Base-by-base conservation (phyloP, 1,140 invertebrate species). In the Caligus rogercresseyi region DNA sequence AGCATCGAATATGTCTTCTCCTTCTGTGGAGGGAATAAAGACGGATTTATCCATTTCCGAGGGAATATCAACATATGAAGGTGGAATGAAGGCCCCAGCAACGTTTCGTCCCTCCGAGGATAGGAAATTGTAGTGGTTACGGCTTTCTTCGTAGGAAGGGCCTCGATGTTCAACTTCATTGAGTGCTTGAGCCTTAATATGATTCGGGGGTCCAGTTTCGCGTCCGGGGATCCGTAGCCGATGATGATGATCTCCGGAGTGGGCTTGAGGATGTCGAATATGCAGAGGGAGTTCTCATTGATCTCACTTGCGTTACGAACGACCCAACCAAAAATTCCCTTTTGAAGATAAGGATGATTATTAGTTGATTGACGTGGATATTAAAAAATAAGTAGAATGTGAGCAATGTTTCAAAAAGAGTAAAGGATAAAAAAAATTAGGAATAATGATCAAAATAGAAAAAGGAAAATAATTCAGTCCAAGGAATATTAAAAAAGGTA, bases 41-140 rank as follows among this genome's bases (percentile, higher is more conserved):
- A n/a, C 31, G n/a, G 31, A 7, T 11, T 7, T 43, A 43, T 43
- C 31, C 31, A n/a, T 43, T 43, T 43, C 31, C 7, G 7, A 11
- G 7, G 31, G 7, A 43, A n/a, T 11, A 43, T 43, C 31, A 43
- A 43, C 31, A 43, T 11, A 43, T 11, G 31, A 43, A 1, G 86
- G 86, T 3, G 89, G 88, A 65, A 90, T 80, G 0, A 92, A 69
- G 11, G 81, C 86, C 25, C 77, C 88, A 2, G 81, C 87, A 20
- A 86, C 82, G 71, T 79, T 82, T 66, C 86, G 75, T 11, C 77
- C 74, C 70, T 92, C 89, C 1, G 78, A 73, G 70, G 82, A 84
- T 2, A 91, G 69, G 69, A 87, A 92, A 73, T 92, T 92, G 70
- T 86, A 92, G 84, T 85, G 4, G 84, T 71, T 67, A 83, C 81